These are phyloP conservation scores for Temnothorax nylanderi DNA, from an alignment of 1,140 invertebrate species.

Conservation along the genomic window DNA sequence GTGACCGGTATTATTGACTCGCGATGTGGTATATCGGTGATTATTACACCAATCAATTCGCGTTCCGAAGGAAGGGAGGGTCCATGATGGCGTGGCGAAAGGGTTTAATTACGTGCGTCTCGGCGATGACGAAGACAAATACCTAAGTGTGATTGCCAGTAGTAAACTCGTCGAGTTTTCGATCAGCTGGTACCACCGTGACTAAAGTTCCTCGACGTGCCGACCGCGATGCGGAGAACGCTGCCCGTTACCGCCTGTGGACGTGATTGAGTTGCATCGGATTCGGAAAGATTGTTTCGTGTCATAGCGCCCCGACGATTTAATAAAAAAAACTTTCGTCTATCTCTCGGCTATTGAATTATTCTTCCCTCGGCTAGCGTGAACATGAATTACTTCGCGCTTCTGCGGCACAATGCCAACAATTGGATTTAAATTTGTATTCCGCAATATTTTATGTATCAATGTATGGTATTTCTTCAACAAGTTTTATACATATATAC, in stretches of 20 bases:
- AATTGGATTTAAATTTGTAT: slow-evolving; percentile 16
- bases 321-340: not conserved
- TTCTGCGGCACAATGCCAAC: slow-evolving; percentile 47
- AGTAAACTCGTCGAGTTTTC: slow-evolving; percentile 59
- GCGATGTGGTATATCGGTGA: slow-evolving; percentile 49
- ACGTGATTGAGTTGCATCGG: slow-evolving; percentile 44
- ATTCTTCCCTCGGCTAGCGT: not conserved
- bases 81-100: slow-evolving; percentile 51
- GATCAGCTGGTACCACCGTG: slow-evolving; percentile 58
- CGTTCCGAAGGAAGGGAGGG: not conserved
- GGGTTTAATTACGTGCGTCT: slow-evolving; percentile 61
- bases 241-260: not conserved
- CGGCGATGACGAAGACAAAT: slow-evolving; percentile 61
- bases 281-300: not conserved
- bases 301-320: not conserved
- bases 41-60: slow-evolving; percentile 56
- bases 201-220: slow-evolving; percentile 38
- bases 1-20: slow-evolving; percentile 42
- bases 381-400: slow-evolving; percentile 51
- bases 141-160: slow-evolving; percentile 55
- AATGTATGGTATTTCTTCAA: not conserved
- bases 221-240: slow-evolving; percentile 14
- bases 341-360: not conserved
- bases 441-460: not conserved
- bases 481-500: not conserved